Conservation (phyloP, 2,113 vertebrate genomes). For the Petromus typicus region DNA sequence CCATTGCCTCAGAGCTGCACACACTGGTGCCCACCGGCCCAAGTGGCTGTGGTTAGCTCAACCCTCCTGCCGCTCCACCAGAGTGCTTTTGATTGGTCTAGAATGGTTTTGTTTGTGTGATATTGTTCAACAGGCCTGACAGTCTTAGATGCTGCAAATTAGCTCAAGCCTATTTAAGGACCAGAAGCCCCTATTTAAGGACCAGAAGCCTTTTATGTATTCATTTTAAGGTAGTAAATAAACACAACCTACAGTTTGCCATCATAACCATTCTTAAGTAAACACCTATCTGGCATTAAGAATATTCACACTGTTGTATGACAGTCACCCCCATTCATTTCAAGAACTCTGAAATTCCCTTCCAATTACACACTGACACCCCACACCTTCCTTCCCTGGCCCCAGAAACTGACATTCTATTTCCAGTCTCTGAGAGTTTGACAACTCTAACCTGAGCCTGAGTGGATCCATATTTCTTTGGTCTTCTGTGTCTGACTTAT, state of each 20-base stretch:
- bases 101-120: neutral
- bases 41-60: too few relatives aligned
- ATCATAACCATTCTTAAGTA: neutral
- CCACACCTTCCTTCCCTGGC: too few relatives aligned
- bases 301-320: too few relatives aligned
- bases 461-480: neutral
- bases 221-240: neutral
- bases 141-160: neutral
- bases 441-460: neutral
- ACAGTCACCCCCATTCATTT: too few relatives aligned
- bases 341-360: neutral
- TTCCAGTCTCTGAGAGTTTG: neutral
- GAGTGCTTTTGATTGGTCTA: neutral
- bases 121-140: neutral
- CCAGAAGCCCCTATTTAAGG: neutral
- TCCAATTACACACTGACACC: neutral
- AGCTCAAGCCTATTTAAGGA: neutral
- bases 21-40: neutral
- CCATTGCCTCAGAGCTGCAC: neutral
- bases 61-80: neutral
- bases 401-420: neutral
- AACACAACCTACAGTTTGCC: neutral
- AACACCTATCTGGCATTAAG: neutral
- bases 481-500: neutral
- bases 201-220: neutral